These are phyloP conservation scores for Sitophilus oryzae DNA, from an alignment of 1,140 invertebrate genomes.

Conservation along the genomic window DNA sequence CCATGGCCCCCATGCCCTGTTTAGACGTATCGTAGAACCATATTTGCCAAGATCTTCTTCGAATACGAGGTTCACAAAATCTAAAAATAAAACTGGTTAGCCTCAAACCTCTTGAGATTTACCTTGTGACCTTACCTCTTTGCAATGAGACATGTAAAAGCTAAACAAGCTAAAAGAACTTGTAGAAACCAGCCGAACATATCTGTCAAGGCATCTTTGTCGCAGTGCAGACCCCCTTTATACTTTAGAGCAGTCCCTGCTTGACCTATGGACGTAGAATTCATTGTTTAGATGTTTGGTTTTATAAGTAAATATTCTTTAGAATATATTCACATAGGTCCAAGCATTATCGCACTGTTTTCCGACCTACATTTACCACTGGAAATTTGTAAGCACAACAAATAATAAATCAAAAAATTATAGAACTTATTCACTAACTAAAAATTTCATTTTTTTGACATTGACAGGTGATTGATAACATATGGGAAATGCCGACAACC, in stretches of 20 bases:
- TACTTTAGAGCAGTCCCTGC: slow-evolving; percentile 1
- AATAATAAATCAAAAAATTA: no score
- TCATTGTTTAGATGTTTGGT: slow-evolving; percentile 1
- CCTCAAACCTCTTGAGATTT: background rate
- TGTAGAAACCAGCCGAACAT: slow-evolving; percentile 73
- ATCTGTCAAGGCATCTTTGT: slow-evolving; percentile 60
- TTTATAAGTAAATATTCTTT: no score
- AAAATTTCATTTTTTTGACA: no score
- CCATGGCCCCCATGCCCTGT: slow-evolving; percentile 69
- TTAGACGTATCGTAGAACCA: slow-evolving; percentile 83
- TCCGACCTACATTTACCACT: no score
- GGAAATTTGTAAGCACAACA: no score
- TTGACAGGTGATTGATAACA: no score
- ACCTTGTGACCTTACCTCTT: slow-evolving; percentile 14
- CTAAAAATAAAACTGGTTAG: slow-evolving; percentile 50
- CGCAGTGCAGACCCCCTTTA: slow-evolving; percentile 34
- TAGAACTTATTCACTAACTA: no score
- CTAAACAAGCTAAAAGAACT: slow-evolving; percentile 63
- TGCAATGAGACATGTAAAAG: slow-evolving; percentile 56
- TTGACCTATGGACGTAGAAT: background rate
- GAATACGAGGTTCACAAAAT: slow-evolving; percentile 68
- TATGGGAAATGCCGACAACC: no score
- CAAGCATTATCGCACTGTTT: no score
- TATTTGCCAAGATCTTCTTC: slow-evolving; percentile 68
- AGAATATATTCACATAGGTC: no score